Base-by-base conservation (phyloP, 2,797 vertebrate species). In the Perodicticus potto region DNA sequence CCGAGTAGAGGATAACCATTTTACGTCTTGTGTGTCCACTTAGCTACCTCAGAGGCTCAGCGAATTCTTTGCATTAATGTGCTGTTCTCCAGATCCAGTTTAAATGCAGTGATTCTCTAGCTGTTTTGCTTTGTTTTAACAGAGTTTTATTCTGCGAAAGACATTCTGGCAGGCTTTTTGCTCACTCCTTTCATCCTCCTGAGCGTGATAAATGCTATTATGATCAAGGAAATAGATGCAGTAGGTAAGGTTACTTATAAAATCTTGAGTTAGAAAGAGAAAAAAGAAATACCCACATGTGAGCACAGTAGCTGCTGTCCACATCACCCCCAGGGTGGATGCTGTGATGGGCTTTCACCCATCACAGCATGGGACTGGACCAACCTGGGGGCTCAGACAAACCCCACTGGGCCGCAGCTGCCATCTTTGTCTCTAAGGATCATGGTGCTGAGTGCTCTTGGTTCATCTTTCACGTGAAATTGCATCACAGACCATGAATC, bases 381-480 rank as follows among this genome's bases (percentile, higher is more conserved):
- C 17, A 37, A 45, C 37, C 2, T 1, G 16, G 43, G 74, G n/a
- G 7, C 32, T 25, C 29, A 53, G 49, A 82, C 34, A 43, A 86
- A 94, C 43, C 12, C 37, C 37, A 37, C 16, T 53, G 4, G 1
- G 19, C n/a, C 27, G 17, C 63, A 32, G 5, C n/a, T 27, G 9
- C 29, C 65, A 37, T 22, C n/a, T 94, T 67, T 63, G 29, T 37
- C 87, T 85, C 25, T 43, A 65, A 23, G 32, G 6, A 43, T 34
- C 55, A 25, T 19, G 63, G 37, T 73, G 25, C 77, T 84, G 29
- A 37, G 57, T 45, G 55, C 73, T 88, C n/a, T 55, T 14, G 43
- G n/a, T 85, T 93, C 92, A 61, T 76, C 92, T 96, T 95, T 93
- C 78, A 80, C 76, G 63, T 27, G 37, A 67, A 43, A 88, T 67